These are phyloP conservation scores for Pipistrellus nathusii DNA, from an alignment of 2,797 vertebrate genomes.

Conservation along the genomic window DNA sequence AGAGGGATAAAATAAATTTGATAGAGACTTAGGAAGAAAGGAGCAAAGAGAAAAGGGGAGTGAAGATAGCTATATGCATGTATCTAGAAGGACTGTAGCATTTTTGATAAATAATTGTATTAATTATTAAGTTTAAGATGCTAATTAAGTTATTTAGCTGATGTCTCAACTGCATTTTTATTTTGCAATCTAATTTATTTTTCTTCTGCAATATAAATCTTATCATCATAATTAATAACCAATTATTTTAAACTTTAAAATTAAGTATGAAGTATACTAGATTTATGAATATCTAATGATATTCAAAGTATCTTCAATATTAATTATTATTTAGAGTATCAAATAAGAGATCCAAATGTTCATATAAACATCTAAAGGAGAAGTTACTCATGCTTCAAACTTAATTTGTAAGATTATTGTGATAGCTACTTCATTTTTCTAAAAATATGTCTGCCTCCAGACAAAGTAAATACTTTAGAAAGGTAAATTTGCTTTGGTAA, in stretches of 20 bases:
- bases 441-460: background rate
- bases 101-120: background rate
- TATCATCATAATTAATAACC: background rate
- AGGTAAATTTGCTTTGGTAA: background rate
- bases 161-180: background rate
- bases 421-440: background rate
- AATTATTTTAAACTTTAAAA: background rate
- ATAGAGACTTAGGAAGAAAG: background rate
- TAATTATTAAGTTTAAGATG: conserved; percentile 4
- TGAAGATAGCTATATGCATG: background rate
- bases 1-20: background rate
- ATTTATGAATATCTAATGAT: background rate
- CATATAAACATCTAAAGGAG: background rate
- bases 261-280: background rate
- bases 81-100: background rate
- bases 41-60: background rate
- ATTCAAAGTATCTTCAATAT: conserved; percentile 1
- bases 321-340: background rate
- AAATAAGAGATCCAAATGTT: background rate
- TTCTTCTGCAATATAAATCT: background rate
- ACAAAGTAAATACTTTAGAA: background rate
- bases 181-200: conserved; percentile 20
- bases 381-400: conserved; percentile 30
- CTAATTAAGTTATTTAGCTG: background rate
- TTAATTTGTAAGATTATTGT: background rate